phyloP scores from a whole-genome alignment of 2,888 invertebrate species.

The Cheilosia vernalis region DNA sequence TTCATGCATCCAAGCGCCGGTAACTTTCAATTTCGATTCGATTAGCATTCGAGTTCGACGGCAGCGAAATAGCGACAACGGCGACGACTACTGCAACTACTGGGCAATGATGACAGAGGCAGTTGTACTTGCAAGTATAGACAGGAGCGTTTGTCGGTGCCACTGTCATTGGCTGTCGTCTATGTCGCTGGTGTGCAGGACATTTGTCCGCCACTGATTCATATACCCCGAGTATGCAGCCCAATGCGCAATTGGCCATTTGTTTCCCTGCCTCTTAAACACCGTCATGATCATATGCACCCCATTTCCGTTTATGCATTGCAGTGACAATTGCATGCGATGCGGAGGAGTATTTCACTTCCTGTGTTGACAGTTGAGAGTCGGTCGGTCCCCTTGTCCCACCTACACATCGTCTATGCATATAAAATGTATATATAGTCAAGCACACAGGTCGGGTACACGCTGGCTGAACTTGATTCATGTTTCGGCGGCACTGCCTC shows the following conservation, averaged over 20 bases:
- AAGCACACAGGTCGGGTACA: conserved; percentile 14
- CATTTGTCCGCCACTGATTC: conserved; percentile 54
- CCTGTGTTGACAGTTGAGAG: conserved; percentile 73
- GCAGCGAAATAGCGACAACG: conserved; percentile 13
- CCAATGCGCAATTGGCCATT: conserved; percentile 68
- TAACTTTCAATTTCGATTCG: conserved; percentile 72
- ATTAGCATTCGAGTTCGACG: conserved; percentile 67
- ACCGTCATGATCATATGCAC: conserved; percentile 67
- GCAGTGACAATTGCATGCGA: conserved; percentile 73
- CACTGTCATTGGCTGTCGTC: conserved; percentile 45
- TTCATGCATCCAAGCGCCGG: conserved; percentile 61
- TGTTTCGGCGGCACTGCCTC: conserved; percentile 38
- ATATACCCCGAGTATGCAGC: conserved; percentile 22
- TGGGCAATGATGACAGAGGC: conserved; percentile 36
- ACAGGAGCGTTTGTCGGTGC: conserved; percentile 55
- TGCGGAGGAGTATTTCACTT: conserved; percentile 74
- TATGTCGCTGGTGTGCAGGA: conserved; percentile 46
- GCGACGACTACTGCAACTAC: neutral
- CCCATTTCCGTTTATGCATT: conserved; percentile 70
- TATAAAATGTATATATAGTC: neutral
- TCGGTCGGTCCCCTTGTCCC: conserved; percentile 25
- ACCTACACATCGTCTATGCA: conserved; percentile 42
- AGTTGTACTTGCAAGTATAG: conserved; percentile 32
- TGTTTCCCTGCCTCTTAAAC: conserved; percentile 31
- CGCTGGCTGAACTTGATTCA: conserved; percentile 40